Evolutionary conservation across 64 coral and sea anemone genomes (phyloP).

Genomic region (Stichodactyla mertensii): DNA sequence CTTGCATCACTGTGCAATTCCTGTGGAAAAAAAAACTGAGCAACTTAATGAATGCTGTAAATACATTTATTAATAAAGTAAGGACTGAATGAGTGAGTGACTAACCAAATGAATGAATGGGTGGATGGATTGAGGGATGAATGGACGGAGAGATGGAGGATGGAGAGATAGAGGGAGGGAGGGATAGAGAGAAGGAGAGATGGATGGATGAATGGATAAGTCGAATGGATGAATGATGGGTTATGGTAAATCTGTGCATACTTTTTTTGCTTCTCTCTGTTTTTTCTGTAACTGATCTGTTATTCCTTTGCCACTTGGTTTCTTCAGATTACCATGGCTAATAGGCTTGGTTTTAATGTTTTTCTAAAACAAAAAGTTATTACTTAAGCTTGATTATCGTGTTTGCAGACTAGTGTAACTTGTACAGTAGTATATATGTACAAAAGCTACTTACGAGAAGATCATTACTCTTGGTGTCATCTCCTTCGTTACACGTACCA

Average conservation of each 20-base stretch:
- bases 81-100: not conserved
- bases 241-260: not conserved
- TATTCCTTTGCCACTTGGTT: not conserved
- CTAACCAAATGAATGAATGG: not conserved
- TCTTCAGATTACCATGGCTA: constrained; percentile 40
- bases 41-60: not conserved
- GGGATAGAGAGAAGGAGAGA: no score
- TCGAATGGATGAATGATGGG: not conserved
- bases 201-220: not conserved
- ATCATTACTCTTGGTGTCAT: constrained; percentile 44
- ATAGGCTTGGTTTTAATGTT: constrained; percentile 42
- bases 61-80: not conserved
- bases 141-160: not conserved
- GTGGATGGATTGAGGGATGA: not conserved
- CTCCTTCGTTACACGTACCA: constrained; percentile 39
- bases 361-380: constrained; percentile 9
- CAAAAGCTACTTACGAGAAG: constrained; percentile 7
- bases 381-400: not conserved
- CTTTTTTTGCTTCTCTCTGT: not conserved
- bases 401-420: no score
- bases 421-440: not conserved
- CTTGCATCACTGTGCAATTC: constrained; percentile 21
- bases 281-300: not conserved
- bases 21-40: not conserved
- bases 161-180: no score